These are phyloP conservation scores for Pionites leucogaster DNA, from an alignment of 2,113 vertebrate genomes.

Conservation along the genomic window DNA sequence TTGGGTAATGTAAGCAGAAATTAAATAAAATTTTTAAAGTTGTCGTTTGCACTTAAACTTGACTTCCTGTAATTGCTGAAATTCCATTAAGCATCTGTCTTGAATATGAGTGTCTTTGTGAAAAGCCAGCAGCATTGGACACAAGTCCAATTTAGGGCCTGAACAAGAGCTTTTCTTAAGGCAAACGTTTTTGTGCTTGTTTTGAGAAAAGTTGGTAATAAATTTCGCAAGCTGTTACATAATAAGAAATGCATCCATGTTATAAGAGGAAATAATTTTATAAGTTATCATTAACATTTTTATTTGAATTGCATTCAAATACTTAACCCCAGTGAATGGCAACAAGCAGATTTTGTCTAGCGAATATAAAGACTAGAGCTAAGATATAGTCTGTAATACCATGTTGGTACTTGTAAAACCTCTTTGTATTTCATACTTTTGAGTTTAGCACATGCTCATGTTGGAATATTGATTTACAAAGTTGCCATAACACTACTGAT, in stretches of 20 bases:
- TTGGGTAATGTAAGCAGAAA: constrained; percentile 3
- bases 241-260: background rate
- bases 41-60: background rate
- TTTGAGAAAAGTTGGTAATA: background rate
- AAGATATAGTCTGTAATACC: background rate
- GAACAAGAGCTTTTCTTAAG: background rate
- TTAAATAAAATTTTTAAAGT: background rate
- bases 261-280: background rate
- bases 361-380: background rate
- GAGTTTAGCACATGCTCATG: background rate
- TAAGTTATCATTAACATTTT: background rate
- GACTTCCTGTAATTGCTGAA: background rate
- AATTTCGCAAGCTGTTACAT: background rate
- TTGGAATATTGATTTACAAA: background rate
- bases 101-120: background rate
- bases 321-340: background rate
- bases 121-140: background rate
- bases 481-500: background rate
- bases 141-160: background rate
- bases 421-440: background rate
- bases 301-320: background rate
- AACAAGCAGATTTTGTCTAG: background rate
- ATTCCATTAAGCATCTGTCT: background rate
- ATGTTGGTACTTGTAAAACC: background rate
- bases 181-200: background rate